These are phyloP conservation scores for Zosterops borbonicus DNA, from an alignment of 2,113 vertebrate species.

Conservation along the genomic window DNA sequence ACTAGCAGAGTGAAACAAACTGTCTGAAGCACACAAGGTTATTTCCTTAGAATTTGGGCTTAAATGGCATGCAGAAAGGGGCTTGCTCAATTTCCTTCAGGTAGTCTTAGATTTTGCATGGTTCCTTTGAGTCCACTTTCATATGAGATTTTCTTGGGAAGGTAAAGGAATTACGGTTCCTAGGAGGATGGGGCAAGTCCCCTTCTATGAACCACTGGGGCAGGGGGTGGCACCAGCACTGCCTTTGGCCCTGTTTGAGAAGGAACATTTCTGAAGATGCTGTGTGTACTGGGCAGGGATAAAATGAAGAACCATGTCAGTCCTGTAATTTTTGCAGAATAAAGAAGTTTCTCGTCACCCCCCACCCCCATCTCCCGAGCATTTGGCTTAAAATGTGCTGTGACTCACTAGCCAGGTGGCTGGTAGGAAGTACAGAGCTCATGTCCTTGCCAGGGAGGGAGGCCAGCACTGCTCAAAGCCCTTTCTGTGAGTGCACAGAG, in stretches of 20 bases:
- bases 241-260: background rate
- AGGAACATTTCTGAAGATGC: background rate
- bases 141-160: background rate
- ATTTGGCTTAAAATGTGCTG: background rate
- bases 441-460: background rate
- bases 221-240: background rate
- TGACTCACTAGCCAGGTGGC: background rate
- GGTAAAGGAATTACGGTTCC: background rate
- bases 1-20: background rate
- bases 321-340: background rate
- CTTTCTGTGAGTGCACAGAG: background rate
- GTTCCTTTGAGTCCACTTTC: background rate
- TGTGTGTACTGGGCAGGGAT: background rate
- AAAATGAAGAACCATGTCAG: background rate
- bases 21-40: background rate
- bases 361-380: background rate
- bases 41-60: background rate
- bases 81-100: background rate
- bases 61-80: background rate
- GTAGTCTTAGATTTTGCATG: background rate
- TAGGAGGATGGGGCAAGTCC: background rate
- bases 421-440: background rate
- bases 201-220: fast-evolving
- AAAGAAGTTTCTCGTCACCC: background rate
- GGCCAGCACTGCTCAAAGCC: fast-evolving